phyloP scores from a whole-genome alignment of 2,888 invertebrate species.

The Melolontha melolontha region DNA sequence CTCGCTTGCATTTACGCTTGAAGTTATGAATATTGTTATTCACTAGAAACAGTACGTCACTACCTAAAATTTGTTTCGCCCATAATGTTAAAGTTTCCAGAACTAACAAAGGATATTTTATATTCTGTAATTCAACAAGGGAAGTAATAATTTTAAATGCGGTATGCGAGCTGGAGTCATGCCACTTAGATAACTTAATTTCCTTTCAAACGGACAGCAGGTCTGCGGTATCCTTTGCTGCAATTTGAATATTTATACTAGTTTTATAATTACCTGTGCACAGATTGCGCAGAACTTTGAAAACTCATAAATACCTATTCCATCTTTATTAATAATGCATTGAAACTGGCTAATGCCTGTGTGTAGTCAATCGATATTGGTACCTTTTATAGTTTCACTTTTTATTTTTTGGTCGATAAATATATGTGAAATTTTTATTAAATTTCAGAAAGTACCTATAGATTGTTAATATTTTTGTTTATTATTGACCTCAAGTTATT shows the following conservation, averaged over 20 bases:
- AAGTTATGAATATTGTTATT: too few relatives aligned
- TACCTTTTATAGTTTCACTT: background rate
- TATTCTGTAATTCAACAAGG: slow-evolving; percentile 32
- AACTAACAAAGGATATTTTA: background rate
- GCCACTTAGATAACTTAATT: slow-evolving; percentile 59
- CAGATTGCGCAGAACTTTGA: slow-evolving; percentile 12
- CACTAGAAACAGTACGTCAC: too few relatives aligned
- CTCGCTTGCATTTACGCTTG: too few relatives aligned
- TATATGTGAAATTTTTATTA: too few relatives aligned
- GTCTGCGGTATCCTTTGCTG: slow-evolving; percentile 52
- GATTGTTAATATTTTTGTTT: too few relatives aligned
- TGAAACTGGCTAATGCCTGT: background rate
- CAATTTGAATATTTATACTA: slow-evolving; percentile 55
- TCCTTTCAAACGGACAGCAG: slow-evolving; percentile 56
- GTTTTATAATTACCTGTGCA: slow-evolving; percentile 49
- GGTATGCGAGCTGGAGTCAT: slow-evolving; percentile 56
- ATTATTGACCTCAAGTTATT: too few relatives aligned
- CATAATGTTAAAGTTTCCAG: background rate
- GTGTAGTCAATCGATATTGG: background rate
- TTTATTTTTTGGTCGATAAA: too few relatives aligned
- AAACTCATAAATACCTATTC: background rate
- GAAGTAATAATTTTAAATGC: slow-evolving; percentile 51
- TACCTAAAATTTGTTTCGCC: too few relatives aligned
- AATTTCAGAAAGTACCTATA: too few relatives aligned
- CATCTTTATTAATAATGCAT: background rate